A percentile compares a stretch with the other conserved stretches of the same genome.
Evolutionary conservation across 2,888 invertebrate genomes (phyloP).

Genomic region (Phorcus lineatus): DNA sequence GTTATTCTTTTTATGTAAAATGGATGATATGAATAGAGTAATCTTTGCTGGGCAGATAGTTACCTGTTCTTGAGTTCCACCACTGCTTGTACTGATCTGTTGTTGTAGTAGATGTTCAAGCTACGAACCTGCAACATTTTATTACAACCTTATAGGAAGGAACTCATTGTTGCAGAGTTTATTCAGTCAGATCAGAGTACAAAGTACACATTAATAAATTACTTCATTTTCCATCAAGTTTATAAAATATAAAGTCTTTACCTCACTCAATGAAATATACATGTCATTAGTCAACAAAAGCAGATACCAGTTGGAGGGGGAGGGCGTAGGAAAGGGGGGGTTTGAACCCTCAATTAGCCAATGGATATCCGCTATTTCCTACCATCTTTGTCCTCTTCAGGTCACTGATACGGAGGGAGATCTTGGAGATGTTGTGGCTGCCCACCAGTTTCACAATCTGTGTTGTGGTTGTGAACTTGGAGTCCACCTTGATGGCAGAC

Average conservation of each 20-base stretch:
- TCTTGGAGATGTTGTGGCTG: conserved; percentile 95
- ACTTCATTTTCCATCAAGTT: too few relatives aligned
- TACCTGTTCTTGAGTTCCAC: conserved; percentile 95
- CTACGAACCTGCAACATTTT: conserved; percentile 81
- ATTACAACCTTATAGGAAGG: too few relatives aligned
- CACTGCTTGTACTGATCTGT: conserved; percentile 93
- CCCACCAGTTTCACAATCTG: conserved; percentile 97
- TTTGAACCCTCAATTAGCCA: too few relatives aligned
- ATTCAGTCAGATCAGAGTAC: too few relatives aligned
- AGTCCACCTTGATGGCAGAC: conserved; percentile 94
- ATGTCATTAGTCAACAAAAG: too few relatives aligned
- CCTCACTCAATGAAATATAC: too few relatives aligned
- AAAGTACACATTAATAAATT: too few relatives aligned
- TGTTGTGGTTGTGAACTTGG: conserved; percentile 97
- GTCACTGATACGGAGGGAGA: conserved; percentile 94
- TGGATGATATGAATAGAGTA: background rate
- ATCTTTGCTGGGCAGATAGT: conserved; percentile 34
- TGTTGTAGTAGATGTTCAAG: conserved; percentile 97
- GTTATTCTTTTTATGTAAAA: too few relatives aligned
- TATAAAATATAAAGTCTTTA: too few relatives aligned
- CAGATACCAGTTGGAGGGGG: too few relatives aligned
- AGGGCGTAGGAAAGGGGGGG: too few relatives aligned
- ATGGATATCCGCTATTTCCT: conserved; percentile 13
- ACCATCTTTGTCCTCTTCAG: conserved; percentile 97
- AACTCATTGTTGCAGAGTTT: too few relatives aligned